Base-by-base conservation (phyloP, 2,113 vertebrate genomes). In the Hippocampus zosterae region DNA sequence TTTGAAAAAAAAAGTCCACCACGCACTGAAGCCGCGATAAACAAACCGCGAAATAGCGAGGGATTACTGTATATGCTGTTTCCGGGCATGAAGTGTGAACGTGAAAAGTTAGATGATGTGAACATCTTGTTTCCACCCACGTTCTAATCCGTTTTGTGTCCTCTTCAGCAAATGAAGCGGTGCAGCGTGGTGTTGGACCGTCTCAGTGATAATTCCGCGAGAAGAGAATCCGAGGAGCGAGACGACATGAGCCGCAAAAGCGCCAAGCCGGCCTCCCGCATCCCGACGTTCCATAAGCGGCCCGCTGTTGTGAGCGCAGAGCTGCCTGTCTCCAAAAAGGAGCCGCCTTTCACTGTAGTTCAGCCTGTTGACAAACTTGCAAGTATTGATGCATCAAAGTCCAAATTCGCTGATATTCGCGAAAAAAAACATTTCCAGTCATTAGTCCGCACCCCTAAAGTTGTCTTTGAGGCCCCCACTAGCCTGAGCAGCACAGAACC, bases 281-380 rank as follows among this genome's bases (percentile, higher is more conserved):
- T 93, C 65, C 92, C 92, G 4, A 92, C 91, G 55, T 91, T 92
- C 71, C 88, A 88, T 4, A 92, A 90, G 65, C 80, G 88, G 37
- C 78, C 87, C 4, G n/a, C 46, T 2, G 3, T 41, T 29, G 25
- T 60, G 9, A 76, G 15, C 69, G 19, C 78, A 0, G 81, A 85
- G 60, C 29, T 59, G 15, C 53, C 75, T 1, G 41, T 67, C 57
- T 61, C 70, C 33, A 85, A 77, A 67, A 84, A 67, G 59, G 91
- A 91, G 8, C 9, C 71, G 29, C 67, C 75, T 7, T 52, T 40
- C 46, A 66, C 59, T 0, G 64, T 15, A 13, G 8, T 63, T 75
- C 84, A 71, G n/a, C 68, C 74, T 64, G 56, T 56, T 13, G 87
- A 84, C 42, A 85, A 77, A 75, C 27, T 53, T 18, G 63, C 64